Conservation (phyloP, 2,113 vertebrate species). For the Empidonax traillii region DNA sequence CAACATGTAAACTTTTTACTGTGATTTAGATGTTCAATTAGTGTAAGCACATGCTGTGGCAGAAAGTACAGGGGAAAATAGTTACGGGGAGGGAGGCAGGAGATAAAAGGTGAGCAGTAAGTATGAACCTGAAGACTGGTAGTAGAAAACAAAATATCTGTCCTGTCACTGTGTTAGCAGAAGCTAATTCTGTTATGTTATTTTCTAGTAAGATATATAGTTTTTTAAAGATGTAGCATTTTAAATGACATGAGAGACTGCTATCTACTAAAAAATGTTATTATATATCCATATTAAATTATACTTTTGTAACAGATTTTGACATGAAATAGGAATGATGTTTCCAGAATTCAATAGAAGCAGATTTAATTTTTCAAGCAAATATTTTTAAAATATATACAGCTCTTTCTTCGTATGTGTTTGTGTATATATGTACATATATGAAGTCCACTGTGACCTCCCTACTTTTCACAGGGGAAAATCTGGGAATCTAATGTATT, state of each 20-base stretch:
- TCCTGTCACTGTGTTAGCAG: background rate
- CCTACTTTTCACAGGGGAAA: background rate
- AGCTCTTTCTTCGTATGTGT: background rate
- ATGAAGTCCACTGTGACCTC: background rate
- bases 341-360: background rate
- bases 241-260: background rate
- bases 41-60: background rate
- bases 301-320: background rate
- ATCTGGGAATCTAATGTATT: background rate
- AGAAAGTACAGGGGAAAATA: background rate
- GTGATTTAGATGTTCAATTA: conserved; percentile 1
- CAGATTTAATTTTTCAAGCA: background rate
- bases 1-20: background rate
- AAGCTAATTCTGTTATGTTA: background rate
- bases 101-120: background rate
- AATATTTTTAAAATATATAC: background rate
- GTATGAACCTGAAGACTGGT: background rate
- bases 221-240: background rate
- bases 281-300: background rate
- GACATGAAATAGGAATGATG: background rate
- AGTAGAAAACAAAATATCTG: background rate
- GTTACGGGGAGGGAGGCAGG: background rate
- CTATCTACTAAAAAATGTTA: background rate
- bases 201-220: background rate
- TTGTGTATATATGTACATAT: background rate